phyloP scores from a whole-genome alignment of 2,888 invertebrate genomes.

The Chironomus tentans region DNA sequence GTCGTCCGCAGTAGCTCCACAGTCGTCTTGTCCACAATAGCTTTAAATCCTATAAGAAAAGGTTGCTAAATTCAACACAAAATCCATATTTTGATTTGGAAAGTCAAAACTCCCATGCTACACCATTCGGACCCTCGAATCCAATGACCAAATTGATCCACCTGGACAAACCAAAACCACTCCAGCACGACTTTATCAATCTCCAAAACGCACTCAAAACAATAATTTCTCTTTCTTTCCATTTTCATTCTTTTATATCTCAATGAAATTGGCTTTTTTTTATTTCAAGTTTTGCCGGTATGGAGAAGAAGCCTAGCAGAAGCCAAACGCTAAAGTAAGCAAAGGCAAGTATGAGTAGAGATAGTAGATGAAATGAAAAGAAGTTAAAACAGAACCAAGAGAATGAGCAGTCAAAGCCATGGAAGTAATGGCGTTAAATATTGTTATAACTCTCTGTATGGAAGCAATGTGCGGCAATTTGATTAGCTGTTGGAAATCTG shows the following conservation, averaged over 20 bases:
- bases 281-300: background rate
- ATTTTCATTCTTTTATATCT: background rate
- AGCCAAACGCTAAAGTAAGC: too few relatives aligned
- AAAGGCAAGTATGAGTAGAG: too few relatives aligned
- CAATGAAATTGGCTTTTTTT: background rate
- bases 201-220: background rate
- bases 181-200: too few relatives aligned
- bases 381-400: background rate
- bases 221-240: background rate
- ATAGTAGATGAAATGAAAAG: background rate
- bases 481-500: slow-evolving; percentile 3
- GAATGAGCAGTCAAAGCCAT: background rate
- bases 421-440: slow-evolving; percentile 24
- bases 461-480: background rate
- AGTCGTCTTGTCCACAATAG: too few relatives aligned
- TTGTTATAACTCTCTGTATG: background rate
- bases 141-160: too few relatives aligned
- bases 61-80: too few relatives aligned
- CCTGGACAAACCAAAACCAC: too few relatives aligned
- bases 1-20: too few relatives aligned
- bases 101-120: too few relatives aligned
- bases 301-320: background rate
- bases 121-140: too few relatives aligned
- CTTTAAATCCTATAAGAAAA: too few relatives aligned
- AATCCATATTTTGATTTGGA: too few relatives aligned